A percentile compares a stretch with the other conserved stretches of the same genome.
These are phyloP conservation scores for Slavum lentiscoides DNA, from an alignment of 2,888 invertebrate genomes.

Conservation along the genomic window DNA sequence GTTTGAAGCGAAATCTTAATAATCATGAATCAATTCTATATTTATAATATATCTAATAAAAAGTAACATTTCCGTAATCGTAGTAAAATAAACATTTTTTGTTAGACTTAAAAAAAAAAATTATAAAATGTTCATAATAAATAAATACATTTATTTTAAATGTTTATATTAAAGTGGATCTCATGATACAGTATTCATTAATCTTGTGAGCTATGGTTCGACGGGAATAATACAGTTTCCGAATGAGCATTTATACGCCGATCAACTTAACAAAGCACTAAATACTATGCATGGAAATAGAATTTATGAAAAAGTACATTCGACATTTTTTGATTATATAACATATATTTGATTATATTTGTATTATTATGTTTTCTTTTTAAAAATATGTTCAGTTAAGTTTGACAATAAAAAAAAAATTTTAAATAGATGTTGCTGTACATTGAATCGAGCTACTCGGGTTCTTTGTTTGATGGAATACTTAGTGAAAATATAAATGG, in stretches of 20 bases:
- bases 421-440: conserved; percentile 64
- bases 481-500: conserved; percentile 63
- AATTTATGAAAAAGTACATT: neutral
- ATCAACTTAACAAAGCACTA: conserved; percentile 57
- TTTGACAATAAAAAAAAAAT: no score
- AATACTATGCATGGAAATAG: conserved; percentile 53
- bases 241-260: conserved; percentile 59
- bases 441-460: conserved; percentile 68
- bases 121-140: no score
- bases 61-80: no score
- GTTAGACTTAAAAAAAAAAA: no score
- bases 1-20: no score
- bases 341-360: no score
- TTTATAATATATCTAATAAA: no score
- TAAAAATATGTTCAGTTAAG: neutral
- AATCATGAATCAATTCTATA: no score
- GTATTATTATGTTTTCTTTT: no score
- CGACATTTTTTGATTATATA: no score
- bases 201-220: conserved; percentile 68
- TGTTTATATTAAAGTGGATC: conserved; percentile 61
- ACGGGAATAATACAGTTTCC: conserved; percentile 65
- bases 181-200: conserved; percentile 66
- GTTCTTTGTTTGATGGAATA: conserved; percentile 66
- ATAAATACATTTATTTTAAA: no score
- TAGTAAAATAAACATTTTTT: no score